Evolutionary conservation across 2,797 vertebrate genomes (phyloP).

Genomic region (Diglossa cyanea): DNA sequence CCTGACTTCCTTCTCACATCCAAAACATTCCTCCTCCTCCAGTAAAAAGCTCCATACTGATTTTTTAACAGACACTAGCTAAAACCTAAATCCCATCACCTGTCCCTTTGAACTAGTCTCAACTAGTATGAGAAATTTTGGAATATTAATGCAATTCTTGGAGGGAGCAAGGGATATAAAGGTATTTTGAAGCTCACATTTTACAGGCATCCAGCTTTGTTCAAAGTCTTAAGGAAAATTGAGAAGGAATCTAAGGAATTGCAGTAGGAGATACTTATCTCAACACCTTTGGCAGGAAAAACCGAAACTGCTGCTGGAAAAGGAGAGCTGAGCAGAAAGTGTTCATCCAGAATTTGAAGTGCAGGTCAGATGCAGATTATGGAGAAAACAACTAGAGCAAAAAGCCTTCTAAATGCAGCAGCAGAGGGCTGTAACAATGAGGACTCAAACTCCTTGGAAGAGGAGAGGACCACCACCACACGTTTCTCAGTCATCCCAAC

Average conservation of each 20-base stretch:
- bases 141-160: neutral
- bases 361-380: neutral
- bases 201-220: neutral
- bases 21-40: neutral
- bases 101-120: neutral
- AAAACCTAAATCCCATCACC: neutral
- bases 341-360: neutral
- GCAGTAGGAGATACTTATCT: neutral
- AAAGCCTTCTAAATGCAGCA: neutral
- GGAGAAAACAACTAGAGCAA: neutral
- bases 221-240: neutral
- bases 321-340: neutral
- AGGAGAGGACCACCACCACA: fast-evolving
- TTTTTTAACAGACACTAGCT: neutral
- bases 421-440: neutral
- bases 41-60: neutral
- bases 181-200: neutral
- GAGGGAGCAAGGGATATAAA: neutral
- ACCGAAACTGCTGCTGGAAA: neutral
- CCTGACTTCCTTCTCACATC: neutral
- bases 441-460: fast-evolving
- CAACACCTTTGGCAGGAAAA: neutral
- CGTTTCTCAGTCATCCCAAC: neutral
- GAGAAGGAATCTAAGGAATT: neutral
- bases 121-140: neutral